A percentile compares a stretch with the other conserved stretches of the same genome.
phyloP scores from a whole-genome alignment of 30 jellyfish, hydroid and myxozoan species.

The Sanderia malayensis region DNA sequence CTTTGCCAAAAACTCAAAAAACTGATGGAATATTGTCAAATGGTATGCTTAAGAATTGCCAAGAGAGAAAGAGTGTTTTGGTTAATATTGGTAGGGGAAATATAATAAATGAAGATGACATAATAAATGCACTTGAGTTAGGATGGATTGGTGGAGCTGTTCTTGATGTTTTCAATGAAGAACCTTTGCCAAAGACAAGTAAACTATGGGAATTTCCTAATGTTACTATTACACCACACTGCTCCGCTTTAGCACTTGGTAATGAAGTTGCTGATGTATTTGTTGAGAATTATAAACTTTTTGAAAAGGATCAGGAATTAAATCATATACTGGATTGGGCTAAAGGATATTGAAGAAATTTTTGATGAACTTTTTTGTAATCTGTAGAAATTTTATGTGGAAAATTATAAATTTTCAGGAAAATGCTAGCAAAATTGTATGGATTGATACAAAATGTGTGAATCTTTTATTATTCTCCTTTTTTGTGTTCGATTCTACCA shows the following conservation, averaged over 20 bases:
- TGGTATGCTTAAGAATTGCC: slow-evolving; percentile 71
- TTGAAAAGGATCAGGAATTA: slow-evolving; percentile 24
- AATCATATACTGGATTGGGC: slow-evolving; percentile 38
- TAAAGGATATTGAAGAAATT: slow-evolving; percentile 70
- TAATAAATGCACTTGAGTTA: slow-evolving; percentile 55
- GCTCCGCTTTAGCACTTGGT: slow-evolving; percentile 51
- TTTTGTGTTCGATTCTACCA: no score
- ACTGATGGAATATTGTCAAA: slow-evolving; percentile 50
- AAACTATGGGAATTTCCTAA: slow-evolving; percentile 56
- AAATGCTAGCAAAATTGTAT: no score
- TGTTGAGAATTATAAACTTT: slow-evolving; percentile 23
- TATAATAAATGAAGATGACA: slow-evolving; percentile 55
- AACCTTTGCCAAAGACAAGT: slow-evolving; percentile 72
- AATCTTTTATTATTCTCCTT: no score
- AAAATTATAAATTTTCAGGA: no score
- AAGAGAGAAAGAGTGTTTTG: slow-evolving; percentile 63
- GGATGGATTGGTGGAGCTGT: slow-evolving; percentile 77
- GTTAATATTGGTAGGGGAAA: slow-evolving; percentile 86
- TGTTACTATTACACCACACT: slow-evolving; percentile 78
- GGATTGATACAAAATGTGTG: no score
- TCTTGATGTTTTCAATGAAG: slow-evolving; percentile 80
- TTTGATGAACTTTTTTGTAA: no score
- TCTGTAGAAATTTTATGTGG: no score
- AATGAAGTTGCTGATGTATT: slow-evolving; percentile 50
- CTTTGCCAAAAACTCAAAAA: slow-evolving; percentile 73